These are phyloP conservation scores for Neotoma lepida DNA, from an alignment of 2,113 vertebrate species.

Conservation along the genomic window DNA sequence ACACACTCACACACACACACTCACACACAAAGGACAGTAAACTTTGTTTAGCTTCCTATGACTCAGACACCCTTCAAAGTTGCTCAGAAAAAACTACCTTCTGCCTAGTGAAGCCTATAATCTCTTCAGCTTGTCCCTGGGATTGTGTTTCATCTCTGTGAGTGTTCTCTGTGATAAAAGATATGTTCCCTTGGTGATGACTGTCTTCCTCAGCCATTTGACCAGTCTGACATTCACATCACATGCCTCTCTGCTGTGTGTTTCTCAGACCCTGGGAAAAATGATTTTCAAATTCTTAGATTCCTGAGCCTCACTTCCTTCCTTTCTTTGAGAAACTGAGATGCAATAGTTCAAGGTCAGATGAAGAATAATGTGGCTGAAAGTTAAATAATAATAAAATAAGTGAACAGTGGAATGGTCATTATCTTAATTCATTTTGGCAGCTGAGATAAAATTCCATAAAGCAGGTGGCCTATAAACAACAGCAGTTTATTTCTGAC, in stretches of 20 bases:
- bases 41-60: constrained; percentile 47
- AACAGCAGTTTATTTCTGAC: not conserved
- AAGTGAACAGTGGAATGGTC: not conserved
- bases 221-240: not conserved
- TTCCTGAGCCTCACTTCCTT: not conserved
- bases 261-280: not conserved
- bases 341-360: constrained; percentile 37
- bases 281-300: not conserved
- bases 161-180: constrained; percentile 44
- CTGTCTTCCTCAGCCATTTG: not conserved
- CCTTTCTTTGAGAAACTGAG: not conserved
- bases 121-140: not conserved
- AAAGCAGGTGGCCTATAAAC: not conserved
- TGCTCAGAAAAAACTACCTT: constrained; percentile 42
- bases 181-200: not conserved
- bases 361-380: not conserved
- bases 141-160: constrained; percentile 24
- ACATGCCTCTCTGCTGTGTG: not conserved
- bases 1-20: not conserved
- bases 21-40: not conserved
- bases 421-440: not conserved
- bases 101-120: constrained; percentile 50
- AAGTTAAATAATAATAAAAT: not conserved
- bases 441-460: not conserved
- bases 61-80: constrained; percentile 46